A percentile compares a stretch with the other conserved stretches of the same genome.
These are phyloP conservation scores for Sceloporus undulatus DNA, from an alignment of 2,113 vertebrate species.

Conservation along the genomic window DNA sequence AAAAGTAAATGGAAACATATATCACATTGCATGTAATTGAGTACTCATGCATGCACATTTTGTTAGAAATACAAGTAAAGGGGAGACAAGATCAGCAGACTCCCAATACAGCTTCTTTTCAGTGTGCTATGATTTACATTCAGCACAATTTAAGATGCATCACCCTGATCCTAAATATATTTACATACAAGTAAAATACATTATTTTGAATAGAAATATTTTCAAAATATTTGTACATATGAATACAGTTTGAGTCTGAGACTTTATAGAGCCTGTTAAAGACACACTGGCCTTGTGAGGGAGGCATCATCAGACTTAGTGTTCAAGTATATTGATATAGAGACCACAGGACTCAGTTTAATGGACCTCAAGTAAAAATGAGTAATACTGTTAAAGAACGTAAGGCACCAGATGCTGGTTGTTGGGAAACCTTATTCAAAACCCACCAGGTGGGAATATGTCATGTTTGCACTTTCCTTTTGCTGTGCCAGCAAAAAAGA, in stretches of 20 bases:
- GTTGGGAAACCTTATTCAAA: neutral
- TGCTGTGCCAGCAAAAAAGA: neutral
- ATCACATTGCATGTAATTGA: neutral
- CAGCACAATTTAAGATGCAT: neutral
- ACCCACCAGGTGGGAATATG: neutral
- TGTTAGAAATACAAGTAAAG: neutral
- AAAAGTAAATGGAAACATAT: neutral
- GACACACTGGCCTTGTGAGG: neutral
- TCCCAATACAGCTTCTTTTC: slow-evolving; percentile 1
- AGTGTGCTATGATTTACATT: neutral
- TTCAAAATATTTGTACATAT: neutral
- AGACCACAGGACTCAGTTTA: neutral
- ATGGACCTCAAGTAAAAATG: neutral
- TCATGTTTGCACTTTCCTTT: neutral
- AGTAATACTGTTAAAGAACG: neutral
- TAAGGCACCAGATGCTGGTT: neutral
- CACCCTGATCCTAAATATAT: neutral
- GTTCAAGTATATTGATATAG: neutral
- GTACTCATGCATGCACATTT: neutral
- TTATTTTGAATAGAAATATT: neutral
- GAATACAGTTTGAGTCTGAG: neutral
- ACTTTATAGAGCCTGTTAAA: no score
- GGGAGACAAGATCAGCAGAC: neutral
- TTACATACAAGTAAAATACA: neutral
- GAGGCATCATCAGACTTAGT: neutral